Base-by-base conservation (phyloP, 2,888 invertebrate genomes). In the Nyleta sp. region DNA sequence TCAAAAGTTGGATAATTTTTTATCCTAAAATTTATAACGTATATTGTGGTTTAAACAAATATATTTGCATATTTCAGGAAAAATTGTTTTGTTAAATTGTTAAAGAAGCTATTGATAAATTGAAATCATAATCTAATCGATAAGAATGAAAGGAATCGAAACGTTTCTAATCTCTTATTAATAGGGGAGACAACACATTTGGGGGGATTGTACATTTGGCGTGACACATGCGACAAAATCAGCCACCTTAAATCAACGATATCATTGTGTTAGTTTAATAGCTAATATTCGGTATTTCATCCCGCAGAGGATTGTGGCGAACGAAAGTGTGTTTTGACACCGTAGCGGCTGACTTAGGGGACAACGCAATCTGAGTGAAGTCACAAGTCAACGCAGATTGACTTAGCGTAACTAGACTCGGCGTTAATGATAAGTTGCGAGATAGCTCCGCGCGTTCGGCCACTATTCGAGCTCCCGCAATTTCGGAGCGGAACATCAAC, bases 261-360 rank as follows among this genome's bases (percentile, higher is more conserved):
- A 44, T 42, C 64, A 50, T 28, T 64, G 53, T 44, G 35, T 35
- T 57, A 48, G 46, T 73, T 65, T 73, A 65, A 73, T 65, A 65
- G 48, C 50, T 62, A 73, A 67, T 65, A 73, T 67, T 67, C 33
- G 59, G 59, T 22, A 35, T 65, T 42, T 38, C 59, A 50, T 73
- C 42, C 52, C 24, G 33, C 50, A 59, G 59, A 20, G 18, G 55
- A 42, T 67, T 73, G 59, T 57, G 55, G 53, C 65, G 59, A 65
- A 73, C 52, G 59, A 67, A 59, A 59, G 65, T 52, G 59, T 73
- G 52, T 73, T 73, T 73, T 73, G 73, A 73, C 42, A 52, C 33
- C 59, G 33, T 33, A 44, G 28, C 35, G 40, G 57, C 31, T 73
- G 57, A 73, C 57, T 72, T 72, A 64, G 62, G 72, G 72, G 62